These are phyloP conservation scores for Phyllostomus discolor DNA, from an alignment of 2,113 vertebrate genomes.

Conservation along the genomic window DNA sequence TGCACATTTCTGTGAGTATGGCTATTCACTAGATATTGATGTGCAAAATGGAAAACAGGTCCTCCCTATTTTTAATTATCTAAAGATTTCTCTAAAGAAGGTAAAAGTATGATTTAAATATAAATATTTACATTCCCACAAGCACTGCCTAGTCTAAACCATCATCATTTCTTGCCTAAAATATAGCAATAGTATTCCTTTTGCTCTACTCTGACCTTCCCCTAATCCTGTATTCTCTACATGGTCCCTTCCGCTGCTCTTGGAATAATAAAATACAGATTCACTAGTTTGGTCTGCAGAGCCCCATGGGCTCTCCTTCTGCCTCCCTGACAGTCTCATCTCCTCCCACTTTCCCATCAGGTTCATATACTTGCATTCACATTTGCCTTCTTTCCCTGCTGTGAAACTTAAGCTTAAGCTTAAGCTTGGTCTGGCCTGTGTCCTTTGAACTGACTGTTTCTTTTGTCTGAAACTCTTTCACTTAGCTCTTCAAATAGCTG, in stretches of 20 bases:
- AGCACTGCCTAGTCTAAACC: not conserved
- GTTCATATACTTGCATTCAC: not conserved
- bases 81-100: slow-evolving; percentile 9
- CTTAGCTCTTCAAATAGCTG: not conserved
- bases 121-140: not conserved
- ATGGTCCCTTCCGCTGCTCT: not conserved
- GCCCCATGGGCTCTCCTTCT: not conserved
- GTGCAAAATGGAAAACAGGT: not conserved
- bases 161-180: not conserved
- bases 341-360: not conserved
- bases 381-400: not conserved
- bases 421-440: not conserved
- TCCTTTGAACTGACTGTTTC: not conserved
- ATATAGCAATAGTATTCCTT: not conserved
- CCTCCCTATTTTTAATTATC: not conserved
- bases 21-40: not conserved
- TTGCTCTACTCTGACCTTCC: not conserved
- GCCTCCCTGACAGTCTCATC: not conserved
- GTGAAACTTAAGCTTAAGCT: not conserved
- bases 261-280: not conserved
- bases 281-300: not conserved
- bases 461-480: not conserved
- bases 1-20: not conserved
- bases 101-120: not conserved
- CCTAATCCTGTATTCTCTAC: not conserved